Evolutionary conservation across 2,797 vertebrate genomes (phyloP), one percentile per base, ranked within the genome.

Genomic region (Chromis chromis): DNA sequence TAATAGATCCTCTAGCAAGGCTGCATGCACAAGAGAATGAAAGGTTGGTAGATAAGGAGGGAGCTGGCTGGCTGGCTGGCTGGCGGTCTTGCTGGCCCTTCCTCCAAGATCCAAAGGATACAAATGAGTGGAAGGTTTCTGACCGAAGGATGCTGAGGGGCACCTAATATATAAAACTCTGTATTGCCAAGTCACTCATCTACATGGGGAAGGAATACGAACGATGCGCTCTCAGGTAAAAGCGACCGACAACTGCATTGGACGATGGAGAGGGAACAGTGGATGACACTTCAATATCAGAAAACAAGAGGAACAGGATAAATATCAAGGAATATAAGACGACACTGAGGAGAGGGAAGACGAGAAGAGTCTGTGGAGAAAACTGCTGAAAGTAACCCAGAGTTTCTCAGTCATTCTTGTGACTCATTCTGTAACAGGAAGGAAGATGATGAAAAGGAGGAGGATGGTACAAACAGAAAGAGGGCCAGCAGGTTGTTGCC

Each of bases 51-150:
- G 60, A 55, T 68, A 57, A 57, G 70, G 70, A 61, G 46, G 40
- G 55, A 77, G 63, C 28, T 22, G 59, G 59, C 27, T 79, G 36
- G 58, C 33, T 70, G n/a, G n/a, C n/a, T n/a, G 74, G 58, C 33
- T 70, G 74, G 39, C 14, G 24, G 24, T 80, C 42, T 57, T 59
- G 36, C 70, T 62, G 71, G 80, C 74, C 76, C 70, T 60, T 70
- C 70, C 73, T 79, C 57, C 54, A 70, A 60, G 48, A 85, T 71
- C 62, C 70, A 70, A 66, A 83, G 79, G 64, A 85, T 42, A 27
- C 40, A 56, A 68, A 64, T 8, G 52, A 77, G 25, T 33, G 50
- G 67, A 74, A 21, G 66, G 76, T 72, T 73, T 76, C 55, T 46
- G 54, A 71, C 70, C 60, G 49, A 53, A 65, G 40, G 54, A 71